These are phyloP conservation scores for Aphaenogaster rudis DNA, from an alignment of 1,140 invertebrate genomes.

Conservation along the genomic window DNA sequence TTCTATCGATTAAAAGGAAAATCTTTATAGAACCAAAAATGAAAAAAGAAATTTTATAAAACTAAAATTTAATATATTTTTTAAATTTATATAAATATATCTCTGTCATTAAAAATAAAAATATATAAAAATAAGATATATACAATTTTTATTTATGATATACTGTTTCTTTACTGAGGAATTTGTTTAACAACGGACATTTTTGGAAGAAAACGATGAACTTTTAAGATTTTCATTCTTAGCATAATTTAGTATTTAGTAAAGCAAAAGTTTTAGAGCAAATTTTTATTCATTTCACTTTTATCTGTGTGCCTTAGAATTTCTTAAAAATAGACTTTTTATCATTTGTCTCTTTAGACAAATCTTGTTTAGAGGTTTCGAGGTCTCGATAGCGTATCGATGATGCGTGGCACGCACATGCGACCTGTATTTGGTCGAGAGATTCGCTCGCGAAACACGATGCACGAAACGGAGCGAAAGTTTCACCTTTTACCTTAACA, in stretches of 20 bases:
- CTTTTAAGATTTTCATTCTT: neutral
- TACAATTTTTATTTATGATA: neutral
- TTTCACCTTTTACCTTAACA: slow-evolving; percentile 36
- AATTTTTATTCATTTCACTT: neutral
- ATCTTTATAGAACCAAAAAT: neutral
- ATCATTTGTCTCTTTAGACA: neutral
- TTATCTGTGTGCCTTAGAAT: neutral
- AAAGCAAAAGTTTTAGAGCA: neutral
- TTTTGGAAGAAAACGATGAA: neutral
- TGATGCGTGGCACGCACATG: slow-evolving; percentile 23
- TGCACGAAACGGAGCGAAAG: slow-evolving; percentile 44
- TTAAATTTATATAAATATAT: neutral
- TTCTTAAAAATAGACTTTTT: neutral
- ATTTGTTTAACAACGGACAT: neutral
- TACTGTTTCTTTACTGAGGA: neutral
- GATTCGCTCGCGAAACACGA: slow-evolving; percentile 11
- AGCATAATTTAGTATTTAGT: neutral
- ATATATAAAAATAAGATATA: no score
- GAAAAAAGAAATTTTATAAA: neutral
- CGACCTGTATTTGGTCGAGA: neutral
- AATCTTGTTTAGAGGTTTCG: neutral
- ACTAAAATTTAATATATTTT: neutral
- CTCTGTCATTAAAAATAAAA: neutral
- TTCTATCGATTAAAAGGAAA: neutral
- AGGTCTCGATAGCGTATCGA: neutral